Base-by-base conservation (phyloP, 2,888 invertebrate species). In the Tiliacea citrago region DNA sequence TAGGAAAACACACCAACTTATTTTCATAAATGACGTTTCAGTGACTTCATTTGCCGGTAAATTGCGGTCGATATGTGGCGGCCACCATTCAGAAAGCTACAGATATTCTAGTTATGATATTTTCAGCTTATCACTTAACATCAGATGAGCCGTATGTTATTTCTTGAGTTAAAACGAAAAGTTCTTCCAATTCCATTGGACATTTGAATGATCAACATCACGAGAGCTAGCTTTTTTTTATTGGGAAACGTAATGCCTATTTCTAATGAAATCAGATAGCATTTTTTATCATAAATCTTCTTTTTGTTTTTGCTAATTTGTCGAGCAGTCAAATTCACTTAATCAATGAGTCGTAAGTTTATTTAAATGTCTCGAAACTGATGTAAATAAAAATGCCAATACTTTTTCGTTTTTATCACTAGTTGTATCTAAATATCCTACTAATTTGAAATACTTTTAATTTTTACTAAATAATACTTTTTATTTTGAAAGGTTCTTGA, bases 401-500 rank as follows among this genome's bases (percentile, higher is more conserved):
- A 13, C n/a, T 4, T 12, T 8, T 3, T 3, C 24, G 39, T 47
- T 47, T 49, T 16, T 12, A 12, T 35, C 1, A 13, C 0, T 0
- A 21, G 3, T 10, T 0, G 7, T 47, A 2, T 24, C 16, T 16
- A 39, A 24, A 51, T 51, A 9, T 45, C 2, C 39, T 7, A 10
- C 6, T 6, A 65, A 24, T 49, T 47, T 57, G 42, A 13, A 60
- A n/a, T 39, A n/a, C n/a, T n/a, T n/a, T n/a, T n/a, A n/a, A n/a
- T n/a, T n/a, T n/a, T n/a, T n/a, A n/a, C n/a, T n/a, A n/a, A n/a
- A n/a, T n/a, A n/a, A n/a, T n/a, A n/a, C n/a, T n/a, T n/a, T n/a
- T n/a, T n/a, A n/a, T n/a, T n/a, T 58, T 53, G 16, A 53, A 76
- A 65, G 55, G 60, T 39, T 39, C 13, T 65, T 58, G 29, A 29